A percentile compares a stretch with the other conserved stretches of the same genome.
phyloP scores from a whole-genome alignment of 2,888 invertebrate species.

The Nasonovia ribisnigri region DNA sequence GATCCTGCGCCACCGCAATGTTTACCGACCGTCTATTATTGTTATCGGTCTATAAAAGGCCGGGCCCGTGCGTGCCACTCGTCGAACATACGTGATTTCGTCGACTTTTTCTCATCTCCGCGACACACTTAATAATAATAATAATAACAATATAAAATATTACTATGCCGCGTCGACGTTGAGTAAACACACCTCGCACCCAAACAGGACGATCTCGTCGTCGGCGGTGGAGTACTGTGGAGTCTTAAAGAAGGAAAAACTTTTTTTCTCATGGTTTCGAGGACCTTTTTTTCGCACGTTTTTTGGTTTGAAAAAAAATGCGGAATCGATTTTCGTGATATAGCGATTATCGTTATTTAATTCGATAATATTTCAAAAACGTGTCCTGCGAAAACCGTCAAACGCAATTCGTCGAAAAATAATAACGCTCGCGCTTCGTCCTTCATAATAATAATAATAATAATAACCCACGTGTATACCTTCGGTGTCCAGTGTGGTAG shows the following conservation, averaged over 20 bases:
- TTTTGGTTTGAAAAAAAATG: background rate
- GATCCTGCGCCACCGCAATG: background rate
- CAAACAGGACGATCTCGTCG: background rate
- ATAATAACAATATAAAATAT: background rate
- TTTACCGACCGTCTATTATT: constrained; percentile 44
- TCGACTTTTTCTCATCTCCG: constrained; percentile 34
- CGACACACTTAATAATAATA: constrained; percentile 42
- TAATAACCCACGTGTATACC: background rate
- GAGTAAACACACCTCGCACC: constrained; percentile 21
- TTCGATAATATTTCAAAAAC: constrained; percentile 10
- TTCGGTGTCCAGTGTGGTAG: background rate
- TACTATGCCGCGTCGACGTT: background rate
- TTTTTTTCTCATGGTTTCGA: background rate
- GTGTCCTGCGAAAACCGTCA: constrained; percentile 1
- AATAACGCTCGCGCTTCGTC: background rate
- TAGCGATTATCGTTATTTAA: background rate
- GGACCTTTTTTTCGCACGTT: background rate
- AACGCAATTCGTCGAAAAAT: constrained; percentile 11
- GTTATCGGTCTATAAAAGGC: constrained; percentile 50
- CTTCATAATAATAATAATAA: background rate
- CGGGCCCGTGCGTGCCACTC: background rate
- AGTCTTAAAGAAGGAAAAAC: background rate
- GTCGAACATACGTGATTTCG: constrained; percentile 42
- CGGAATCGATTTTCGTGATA: background rate
- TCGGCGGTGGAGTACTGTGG: background rate